Evolutionary conservation across 1,140 invertebrate species (phyloP).

Genomic region (Diachasmimorpha longicaudata): DNA sequence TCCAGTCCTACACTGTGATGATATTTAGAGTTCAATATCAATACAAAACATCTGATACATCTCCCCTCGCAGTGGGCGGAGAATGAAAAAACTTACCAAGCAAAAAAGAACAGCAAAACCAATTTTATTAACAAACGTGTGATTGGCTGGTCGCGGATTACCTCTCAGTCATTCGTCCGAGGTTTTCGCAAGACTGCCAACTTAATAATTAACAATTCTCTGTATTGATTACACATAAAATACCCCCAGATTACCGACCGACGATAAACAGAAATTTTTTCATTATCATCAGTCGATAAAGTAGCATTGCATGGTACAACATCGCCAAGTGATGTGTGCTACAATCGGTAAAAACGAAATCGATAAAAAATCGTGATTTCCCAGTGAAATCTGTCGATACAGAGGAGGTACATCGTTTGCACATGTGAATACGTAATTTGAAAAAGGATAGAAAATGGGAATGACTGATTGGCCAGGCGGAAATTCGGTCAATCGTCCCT

Average conservation of each 20-base stretch:
- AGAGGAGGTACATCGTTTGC: not conserved
- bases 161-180: not conserved
- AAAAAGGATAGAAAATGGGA: not conserved
- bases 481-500: conserved; percentile 9
- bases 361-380: not conserved
- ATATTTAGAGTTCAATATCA: not conserved
- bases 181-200: not conserved
- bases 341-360: not conserved
- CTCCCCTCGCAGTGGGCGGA: not conserved
- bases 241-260: not conserved
- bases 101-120: not conserved
- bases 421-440: not conserved
- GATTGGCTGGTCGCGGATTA: not conserved
- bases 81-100: not conserved
- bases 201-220: not conserved
- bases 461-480: conserved; percentile 16
- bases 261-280: not conserved
- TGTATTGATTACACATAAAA: not conserved
- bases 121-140: not conserved
- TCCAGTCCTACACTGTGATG: not conserved
- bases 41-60: not conserved
- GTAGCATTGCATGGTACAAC: too few relatives aligned
- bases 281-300: too few relatives aligned
- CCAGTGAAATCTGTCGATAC: not conserved
- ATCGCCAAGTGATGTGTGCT: too few relatives aligned